Evolutionary conservation across 2,797 vertebrate genomes (phyloP).

Genomic region (Sebastes cheni): DNA sequence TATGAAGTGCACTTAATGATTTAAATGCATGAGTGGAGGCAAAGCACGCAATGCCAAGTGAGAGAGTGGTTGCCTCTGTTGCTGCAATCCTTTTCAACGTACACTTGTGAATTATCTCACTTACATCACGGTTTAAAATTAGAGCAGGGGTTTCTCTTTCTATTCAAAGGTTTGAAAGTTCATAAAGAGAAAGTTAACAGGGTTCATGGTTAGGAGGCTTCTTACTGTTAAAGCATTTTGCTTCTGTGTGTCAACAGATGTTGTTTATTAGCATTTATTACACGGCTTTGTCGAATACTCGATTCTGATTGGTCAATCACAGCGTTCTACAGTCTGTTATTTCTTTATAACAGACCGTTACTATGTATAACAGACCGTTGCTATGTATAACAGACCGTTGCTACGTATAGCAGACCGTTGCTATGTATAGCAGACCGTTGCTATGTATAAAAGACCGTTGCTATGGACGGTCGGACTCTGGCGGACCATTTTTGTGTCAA

Average conservation of each 20-base stretch:
- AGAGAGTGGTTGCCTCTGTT: background rate
- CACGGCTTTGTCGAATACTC: too few species aligned
- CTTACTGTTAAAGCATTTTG: background rate
- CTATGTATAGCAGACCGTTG: too few species aligned
- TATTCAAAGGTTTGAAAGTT: background rate
- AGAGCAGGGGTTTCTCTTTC: background rate
- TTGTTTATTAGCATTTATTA: background rate
- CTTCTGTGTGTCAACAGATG: background rate
- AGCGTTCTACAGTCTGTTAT: too few species aligned
- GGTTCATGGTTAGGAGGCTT: background rate
- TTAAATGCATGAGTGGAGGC: conserved; percentile 5
- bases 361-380: too few species aligned
- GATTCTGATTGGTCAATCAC: too few species aligned
- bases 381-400: accelerated
- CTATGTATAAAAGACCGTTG: too few species aligned
- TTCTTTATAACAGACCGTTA: too few species aligned
- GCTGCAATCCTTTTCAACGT: background rate
- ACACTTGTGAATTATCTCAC: background rate
- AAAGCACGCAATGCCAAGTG: background rate
- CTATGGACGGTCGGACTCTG: too few species aligned
- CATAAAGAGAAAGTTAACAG: background rate
- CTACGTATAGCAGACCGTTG: too few species aligned
- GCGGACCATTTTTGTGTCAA: too few species aligned
- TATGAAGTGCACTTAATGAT: background rate
- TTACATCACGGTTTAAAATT: background rate